Evolutionary conservation across 2,113 vertebrate genomes (phyloP).

Genomic region (Hoplias malabaricus): DNA sequence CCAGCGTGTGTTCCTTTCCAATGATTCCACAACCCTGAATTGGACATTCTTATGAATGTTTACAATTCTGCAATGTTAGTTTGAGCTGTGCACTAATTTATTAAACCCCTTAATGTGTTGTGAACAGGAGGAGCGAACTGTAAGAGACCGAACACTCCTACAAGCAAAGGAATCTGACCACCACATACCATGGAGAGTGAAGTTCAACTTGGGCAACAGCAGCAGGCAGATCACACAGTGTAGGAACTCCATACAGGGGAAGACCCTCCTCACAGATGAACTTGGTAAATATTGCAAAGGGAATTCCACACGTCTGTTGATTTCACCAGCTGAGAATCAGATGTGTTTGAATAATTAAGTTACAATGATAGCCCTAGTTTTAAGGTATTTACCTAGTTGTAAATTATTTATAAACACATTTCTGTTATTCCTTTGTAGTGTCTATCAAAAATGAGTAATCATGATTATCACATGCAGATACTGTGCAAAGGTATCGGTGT

Average conservation of each 20-base stretch:
- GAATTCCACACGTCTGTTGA: not conserved
- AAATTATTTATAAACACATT: too few relatives aligned
- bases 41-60: too few relatives aligned
- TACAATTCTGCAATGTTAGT: too few relatives aligned
- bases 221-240: constrained; percentile 89
- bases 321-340: not conserved
- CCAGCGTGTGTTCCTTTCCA: too few relatives aligned
- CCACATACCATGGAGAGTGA: constrained; percentile 90
- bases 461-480: not conserved
- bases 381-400: too few relatives aligned
- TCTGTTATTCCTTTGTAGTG: not conserved
- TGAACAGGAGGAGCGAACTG: constrained; percentile 86
- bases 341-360: too few relatives aligned
- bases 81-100: not conserved
- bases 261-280: constrained; percentile 91
- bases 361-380: too few relatives aligned
- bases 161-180: constrained; percentile 85
- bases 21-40: too few relatives aligned
- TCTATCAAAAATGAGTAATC: not conserved
- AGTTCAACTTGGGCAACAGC: constrained; percentile 91
- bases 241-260: constrained; percentile 95
- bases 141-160: constrained; percentile 86
- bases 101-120: not conserved
- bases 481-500: not conserved
- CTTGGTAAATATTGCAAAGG: constrained; percentile 74